Conservation (phyloP, 2,113 vertebrate species). For the Capreolus pygargus region DNA sequence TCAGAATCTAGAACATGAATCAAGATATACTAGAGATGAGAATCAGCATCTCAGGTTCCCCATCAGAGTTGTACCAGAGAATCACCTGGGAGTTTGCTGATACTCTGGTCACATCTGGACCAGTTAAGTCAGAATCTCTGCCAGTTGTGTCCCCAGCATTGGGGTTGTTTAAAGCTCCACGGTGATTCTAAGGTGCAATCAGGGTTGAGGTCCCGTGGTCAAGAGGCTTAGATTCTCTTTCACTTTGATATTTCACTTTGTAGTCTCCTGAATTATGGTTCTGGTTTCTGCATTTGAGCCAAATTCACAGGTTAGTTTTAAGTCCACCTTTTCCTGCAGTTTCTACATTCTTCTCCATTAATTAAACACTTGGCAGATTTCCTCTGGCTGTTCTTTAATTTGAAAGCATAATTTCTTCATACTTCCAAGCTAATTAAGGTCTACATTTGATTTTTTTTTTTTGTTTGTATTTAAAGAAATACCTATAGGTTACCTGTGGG, state of each 20-base stretch:
- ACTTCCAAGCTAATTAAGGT: slow-evolving; percentile 1
- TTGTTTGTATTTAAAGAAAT: slow-evolving; percentile 2
- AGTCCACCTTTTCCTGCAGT: not conserved
- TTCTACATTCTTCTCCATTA: not conserved
- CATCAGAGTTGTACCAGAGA: too few species aligned
- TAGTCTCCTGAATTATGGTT: not conserved
- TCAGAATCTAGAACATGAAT: not conserved
- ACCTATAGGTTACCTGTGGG: not conserved
- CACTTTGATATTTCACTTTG: not conserved
- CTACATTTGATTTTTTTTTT: not conserved
- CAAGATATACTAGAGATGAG: not conserved
- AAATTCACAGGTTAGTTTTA: not conserved
- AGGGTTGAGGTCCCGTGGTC: not conserved
- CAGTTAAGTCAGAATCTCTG: not conserved
- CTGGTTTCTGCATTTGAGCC: not conserved
- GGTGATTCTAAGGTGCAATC: not conserved
- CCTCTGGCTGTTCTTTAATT: not conserved
- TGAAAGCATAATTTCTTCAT: not conserved
- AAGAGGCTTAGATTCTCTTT: not conserved
- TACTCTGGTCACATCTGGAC: too few species aligned
- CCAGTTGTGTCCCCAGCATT: too few species aligned
- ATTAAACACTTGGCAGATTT: not conserved
- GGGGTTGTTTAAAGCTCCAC: not conserved
- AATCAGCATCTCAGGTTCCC: not conserved
- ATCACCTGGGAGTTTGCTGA: not conserved